Base-by-base conservation (phyloP, 2,113 vertebrate species). In the Grammomys surdaster region DNA sequence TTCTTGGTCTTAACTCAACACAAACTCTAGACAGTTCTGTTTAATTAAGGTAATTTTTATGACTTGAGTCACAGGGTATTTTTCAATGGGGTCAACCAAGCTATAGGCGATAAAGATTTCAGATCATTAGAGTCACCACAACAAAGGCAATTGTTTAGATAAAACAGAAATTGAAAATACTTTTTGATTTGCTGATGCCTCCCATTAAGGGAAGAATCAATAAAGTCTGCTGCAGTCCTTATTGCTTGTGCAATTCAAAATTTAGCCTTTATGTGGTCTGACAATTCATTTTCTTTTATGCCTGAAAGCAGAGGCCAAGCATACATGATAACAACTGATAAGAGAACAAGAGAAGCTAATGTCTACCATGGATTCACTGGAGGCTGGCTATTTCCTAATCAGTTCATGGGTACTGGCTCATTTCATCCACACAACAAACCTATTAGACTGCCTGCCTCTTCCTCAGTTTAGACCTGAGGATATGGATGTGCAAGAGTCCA, bases 21-120 rank as follows among this genome's bases (percentile, higher is more conserved):
- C 86, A 86, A 63, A 88, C 31, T n/a, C 48, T 93, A 97, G 80
- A 96, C 40, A 96, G 97, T 97, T 94, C 86, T 78, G 33, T 81
- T 97, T 98, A 96, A 98, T 97, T 95, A 96, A 90, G 82, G 78
- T 97, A 51, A 95, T 97, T 98, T 97, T 96, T 93, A 82, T 85
- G 91, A 60, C 31, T 90, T 94, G 60, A 95, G 89, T 78, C 76
- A 78, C 1, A 54, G 5, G 81, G 56, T 54, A 94, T 90, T 46
- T 96, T 97, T 95, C 96, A 96, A 43, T 95, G 84, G 87, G 56
- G 91, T 93, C 92, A 97, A 81, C 81, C 93, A 60, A 56, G 67
- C 36, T 95, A 91, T 3, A 54, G 36, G 69, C 31, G 75, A 95
- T 54, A n/a, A 56, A 70, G 87, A 84, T 1, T 51, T 58, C 22